These are phyloP conservation scores for Spea multiplicata DNA, from an alignment of 2,113 vertebrate species.

Conservation along the genomic window DNA sequence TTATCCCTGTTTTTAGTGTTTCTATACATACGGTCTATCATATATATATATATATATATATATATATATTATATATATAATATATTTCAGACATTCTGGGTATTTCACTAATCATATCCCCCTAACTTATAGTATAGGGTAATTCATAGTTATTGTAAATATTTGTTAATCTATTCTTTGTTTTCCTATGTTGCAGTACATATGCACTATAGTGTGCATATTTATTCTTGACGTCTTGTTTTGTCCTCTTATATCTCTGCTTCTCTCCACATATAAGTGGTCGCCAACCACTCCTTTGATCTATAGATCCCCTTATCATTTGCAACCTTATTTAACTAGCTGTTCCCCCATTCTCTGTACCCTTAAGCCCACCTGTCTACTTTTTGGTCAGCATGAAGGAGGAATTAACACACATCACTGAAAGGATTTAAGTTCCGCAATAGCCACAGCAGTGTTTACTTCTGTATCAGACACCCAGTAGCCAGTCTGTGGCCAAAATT, in stretches of 20 bases:
- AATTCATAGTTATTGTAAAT: no score
- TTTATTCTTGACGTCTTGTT: no score
- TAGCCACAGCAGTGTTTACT: conserved; percentile 22
- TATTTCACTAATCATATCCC: no score
- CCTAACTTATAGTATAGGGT: no score
- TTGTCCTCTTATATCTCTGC: no score
- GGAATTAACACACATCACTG: conserved; percentile 10
- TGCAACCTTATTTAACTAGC: neutral
- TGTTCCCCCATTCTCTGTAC: neutral
- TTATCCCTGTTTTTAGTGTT: no score
- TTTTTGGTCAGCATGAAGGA: neutral
- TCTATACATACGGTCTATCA: neutral
- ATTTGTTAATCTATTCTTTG: neutral
- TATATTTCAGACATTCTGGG: neutral
- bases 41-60: neutral
- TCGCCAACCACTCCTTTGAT: no score
- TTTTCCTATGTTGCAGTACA: no score
- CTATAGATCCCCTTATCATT: no score
- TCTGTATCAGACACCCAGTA: conserved; percentile 13
- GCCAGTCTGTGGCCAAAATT: conserved; percentile 20
- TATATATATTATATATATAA: neutral
- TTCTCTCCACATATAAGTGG: no score
- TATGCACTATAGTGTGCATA: no score
- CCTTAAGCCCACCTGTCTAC: neutral
- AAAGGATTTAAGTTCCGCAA: neutral